Conservation (phyloP, 1,140 invertebrate species). For the Paraescarpia echinospica region DNA sequence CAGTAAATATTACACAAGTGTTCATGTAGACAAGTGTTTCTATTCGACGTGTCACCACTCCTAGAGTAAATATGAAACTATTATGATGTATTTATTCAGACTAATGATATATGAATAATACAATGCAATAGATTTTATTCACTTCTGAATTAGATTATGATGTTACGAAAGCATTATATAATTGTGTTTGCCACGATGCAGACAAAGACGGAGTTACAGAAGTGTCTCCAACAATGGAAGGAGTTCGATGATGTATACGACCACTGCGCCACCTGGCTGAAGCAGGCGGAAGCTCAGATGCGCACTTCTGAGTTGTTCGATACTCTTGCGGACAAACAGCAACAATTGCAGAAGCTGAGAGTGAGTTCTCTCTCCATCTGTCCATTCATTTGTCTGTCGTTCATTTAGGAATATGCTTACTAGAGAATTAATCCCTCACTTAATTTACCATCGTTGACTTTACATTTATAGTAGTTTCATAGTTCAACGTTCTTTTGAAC, state of each 20-base stretch:
- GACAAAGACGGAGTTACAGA: slow-evolving; percentile 61
- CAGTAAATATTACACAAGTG: too few species aligned
- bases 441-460: too few species aligned
- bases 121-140: not conserved
- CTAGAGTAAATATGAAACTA: not conserved
- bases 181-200: not conserved
- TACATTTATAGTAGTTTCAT: too few species aligned
- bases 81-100: not conserved
- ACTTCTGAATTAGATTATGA: not conserved
- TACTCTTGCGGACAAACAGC: slow-evolving; percentile 78
- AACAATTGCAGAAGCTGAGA: slow-evolving; percentile 71
- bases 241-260: slow-evolving; percentile 83
- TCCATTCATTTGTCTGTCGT: not conserved
- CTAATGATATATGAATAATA: too few species aligned
- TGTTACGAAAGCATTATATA: not conserved
- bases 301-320: slow-evolving; percentile 81
- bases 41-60: too few species aligned
- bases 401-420: not conserved
- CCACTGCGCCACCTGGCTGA: slow-evolving; percentile 80
- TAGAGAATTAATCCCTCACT: too few species aligned
- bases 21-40: too few species aligned
- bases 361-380: slow-evolving; percentile 44
- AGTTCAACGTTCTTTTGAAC: too few species aligned
- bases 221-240: slow-evolving; percentile 79
- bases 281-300: slow-evolving; percentile 78